Base-by-base conservation (phyloP, 2,113 vertebrate species). In the Laticauda colubrina region DNA sequence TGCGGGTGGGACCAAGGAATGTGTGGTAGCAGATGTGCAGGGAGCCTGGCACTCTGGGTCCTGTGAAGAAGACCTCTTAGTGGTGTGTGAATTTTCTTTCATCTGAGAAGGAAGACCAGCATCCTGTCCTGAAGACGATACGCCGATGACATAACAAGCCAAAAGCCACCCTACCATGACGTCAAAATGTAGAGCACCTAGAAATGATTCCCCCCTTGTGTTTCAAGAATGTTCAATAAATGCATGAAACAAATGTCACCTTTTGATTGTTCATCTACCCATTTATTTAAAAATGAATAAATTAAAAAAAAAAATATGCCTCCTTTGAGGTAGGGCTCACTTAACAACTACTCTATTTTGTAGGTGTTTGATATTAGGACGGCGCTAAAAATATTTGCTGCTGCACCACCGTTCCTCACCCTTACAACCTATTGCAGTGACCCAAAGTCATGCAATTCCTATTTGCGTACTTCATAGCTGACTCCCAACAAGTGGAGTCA, bases 81-180 rank as follows among this genome's bases (percentile, higher is more conserved):
- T 61, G 1, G 85, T 90, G 51, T 94, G 94, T 64, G 91, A 94
- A 85, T 88, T 94, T 86, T 89, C 56, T n/a, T 45, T 85, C 56
- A n/a, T 34, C 8, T 34, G 7, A 51, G 39, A 6, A 3, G 12
- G 45, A 64, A 59, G 43, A 21, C 24, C 1, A 23, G 23, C 21
- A 18, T 26, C 23, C 3, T 88, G 12, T n/a, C 15, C 69, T 8
- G n/a, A 45, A 10, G 61, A 64, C 1, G 34, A n/a, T 57, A 18
- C 9, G 21, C 34, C 34, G 1, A 81, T 1, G 7, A 39, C 2
- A 6, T 9, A 39, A 39, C 69, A 39, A 34, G 15, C 15, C 69
- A 0, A 75, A 75, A 39, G 1, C 18, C 20, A 21, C 34, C 15
- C 69, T 39, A 81, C n/a, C 69, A 39, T 3, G 14, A 15, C 14